phyloP scores from a whole-genome alignment of 2,888 invertebrate species.

The Phengaris alcon region DNA sequence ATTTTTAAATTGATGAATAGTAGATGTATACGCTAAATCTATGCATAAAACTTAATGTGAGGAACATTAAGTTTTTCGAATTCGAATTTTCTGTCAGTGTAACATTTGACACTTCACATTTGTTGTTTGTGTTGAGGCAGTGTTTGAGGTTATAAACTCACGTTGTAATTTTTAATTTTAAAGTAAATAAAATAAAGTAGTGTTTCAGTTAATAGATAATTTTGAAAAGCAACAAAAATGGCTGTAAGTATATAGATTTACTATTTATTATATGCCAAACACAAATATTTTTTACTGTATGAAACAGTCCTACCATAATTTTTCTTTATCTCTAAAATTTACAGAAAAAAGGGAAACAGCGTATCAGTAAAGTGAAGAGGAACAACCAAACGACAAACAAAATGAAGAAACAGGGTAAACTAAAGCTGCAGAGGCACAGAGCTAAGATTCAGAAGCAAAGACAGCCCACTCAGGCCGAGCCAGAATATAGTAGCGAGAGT shows the following conservation, averaged over 20 bases:
- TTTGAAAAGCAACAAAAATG: slow-evolving; percentile 47
- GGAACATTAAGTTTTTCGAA: too few relatives aligned
- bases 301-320: background rate
- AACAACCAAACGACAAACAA: slow-evolving; percentile 80
- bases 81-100: background rate
- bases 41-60: slow-evolving; percentile 13
- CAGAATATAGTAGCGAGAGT: slow-evolving; percentile 69
- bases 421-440: slow-evolving; percentile 69
- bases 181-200: background rate
- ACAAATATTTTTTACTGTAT: background rate
- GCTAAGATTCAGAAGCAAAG: slow-evolving; percentile 61
- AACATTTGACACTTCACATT: slow-evolving; percentile 8
- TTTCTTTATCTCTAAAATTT: slow-evolving; percentile 34
- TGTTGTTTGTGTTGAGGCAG: slow-evolving; percentile 20
- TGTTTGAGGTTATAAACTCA: slow-evolving; percentile 37
- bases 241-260: slow-evolving; percentile 52
- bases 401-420: slow-evolving; percentile 75
- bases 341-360: slow-evolving; percentile 75
- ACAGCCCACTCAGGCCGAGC: slow-evolving; percentile 50
- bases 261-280: background rate
- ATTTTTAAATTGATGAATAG: background rate
- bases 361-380: slow-evolving; percentile 77
- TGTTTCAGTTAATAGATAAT: background rate
- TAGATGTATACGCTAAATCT: background rate
- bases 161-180: slow-evolving; percentile 42